Evolutionary conservation across 2,888 invertebrate species (phyloP).

Genomic region (Blastobasis adustella): DNA sequence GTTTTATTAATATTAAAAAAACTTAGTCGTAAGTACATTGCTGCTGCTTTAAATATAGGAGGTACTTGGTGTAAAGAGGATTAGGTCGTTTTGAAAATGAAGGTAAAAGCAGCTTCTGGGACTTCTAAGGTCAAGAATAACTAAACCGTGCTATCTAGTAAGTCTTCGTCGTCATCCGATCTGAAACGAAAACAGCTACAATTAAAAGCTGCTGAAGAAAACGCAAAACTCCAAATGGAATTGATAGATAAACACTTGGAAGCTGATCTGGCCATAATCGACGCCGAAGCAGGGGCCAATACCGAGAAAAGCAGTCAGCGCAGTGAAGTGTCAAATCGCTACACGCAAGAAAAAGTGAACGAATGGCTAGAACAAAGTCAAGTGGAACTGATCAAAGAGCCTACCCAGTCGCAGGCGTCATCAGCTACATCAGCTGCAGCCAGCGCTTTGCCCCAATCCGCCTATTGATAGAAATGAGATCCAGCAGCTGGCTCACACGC

Average conservation of each 20-base stretch:
- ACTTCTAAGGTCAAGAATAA: background rate
- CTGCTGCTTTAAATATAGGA: too few relatives aligned
- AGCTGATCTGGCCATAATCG: background rate
- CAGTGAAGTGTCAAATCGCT: background rate
- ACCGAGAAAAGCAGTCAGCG: background rate
- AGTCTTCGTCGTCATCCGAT: background rate
- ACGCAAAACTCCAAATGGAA: background rate
- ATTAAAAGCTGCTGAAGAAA: background rate
- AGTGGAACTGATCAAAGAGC: background rate
- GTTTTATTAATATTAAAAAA: too few relatives aligned
- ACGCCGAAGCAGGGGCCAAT: background rate
- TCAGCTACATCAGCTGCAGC: background rate
- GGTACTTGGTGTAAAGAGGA: too few relatives aligned
- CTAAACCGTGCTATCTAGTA: background rate
- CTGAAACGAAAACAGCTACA: background rate
- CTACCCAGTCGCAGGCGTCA: background rate
- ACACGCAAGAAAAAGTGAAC: background rate
- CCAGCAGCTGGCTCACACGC: too few relatives aligned
- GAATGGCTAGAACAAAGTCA: conserved; percentile 6
- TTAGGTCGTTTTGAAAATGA: too few relatives aligned
- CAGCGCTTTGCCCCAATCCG: background rate
- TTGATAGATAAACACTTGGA: background rate
- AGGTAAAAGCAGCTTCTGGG: too few relatives aligned
- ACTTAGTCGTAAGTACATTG: too few relatives aligned
- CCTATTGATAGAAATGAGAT: background rate